A percentile compares a stretch with the other conserved stretches of the same genome.
Evolutionary conservation across 2,113 vertebrate genomes (phyloP).

Genomic region (Bucco capensis): DNA sequence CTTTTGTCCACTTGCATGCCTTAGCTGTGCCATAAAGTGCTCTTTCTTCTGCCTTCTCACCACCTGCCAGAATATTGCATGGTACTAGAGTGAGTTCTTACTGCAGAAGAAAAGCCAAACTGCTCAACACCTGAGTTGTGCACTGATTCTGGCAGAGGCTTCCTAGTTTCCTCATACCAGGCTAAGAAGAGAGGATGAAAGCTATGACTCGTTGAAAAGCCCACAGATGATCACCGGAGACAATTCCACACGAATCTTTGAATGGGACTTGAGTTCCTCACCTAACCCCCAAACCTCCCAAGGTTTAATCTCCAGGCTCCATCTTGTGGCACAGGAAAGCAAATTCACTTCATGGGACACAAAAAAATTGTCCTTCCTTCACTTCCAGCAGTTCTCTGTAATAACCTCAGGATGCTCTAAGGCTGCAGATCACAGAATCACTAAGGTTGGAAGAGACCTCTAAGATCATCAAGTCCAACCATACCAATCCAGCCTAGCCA

Average conservation of each 20-base stretch:
- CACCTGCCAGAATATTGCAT: background rate
- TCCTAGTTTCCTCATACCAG: background rate
- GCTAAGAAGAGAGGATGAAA: background rate
- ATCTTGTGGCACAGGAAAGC: constrained; percentile 45
- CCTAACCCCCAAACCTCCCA: no score
- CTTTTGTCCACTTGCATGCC: background rate
- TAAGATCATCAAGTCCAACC: no score
- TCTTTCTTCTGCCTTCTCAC: background rate
- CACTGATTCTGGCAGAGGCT: background rate
- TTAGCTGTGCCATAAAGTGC: background rate
- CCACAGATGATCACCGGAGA: background rate
- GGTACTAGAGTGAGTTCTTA: background rate
- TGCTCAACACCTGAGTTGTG: background rate
- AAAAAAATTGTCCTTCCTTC: background rate
- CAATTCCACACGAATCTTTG: background rate
- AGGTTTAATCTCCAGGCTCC: constrained; percentile 50
- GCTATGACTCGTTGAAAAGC: background rate
- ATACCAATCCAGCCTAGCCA: accelerated
- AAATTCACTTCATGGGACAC: background rate
- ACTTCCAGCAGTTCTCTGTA: background rate
- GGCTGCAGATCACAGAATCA: no score
- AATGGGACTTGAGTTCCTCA: background rate
- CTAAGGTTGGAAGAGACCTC: no score
- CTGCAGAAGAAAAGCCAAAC: background rate
- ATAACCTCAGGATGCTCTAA: background rate